phyloP scores from a whole-genome alignment of 1,140 invertebrate genomes.

The Mamestra configurata region DNA sequence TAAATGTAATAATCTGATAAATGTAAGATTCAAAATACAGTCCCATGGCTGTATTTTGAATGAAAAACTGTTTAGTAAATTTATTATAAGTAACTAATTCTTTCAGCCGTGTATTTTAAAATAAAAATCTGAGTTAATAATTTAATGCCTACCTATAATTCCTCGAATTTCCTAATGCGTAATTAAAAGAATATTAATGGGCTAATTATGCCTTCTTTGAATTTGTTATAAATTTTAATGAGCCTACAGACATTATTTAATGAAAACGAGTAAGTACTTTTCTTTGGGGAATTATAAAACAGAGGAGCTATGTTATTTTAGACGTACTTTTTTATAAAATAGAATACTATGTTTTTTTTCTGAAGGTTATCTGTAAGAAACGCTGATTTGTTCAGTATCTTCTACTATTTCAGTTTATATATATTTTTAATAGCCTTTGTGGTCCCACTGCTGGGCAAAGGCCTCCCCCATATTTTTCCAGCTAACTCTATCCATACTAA shows the following conservation, averaged over 20 bases:
- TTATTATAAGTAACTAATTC: no score
- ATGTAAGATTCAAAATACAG: no score
- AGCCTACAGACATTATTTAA: slow-evolving; percentile 21
- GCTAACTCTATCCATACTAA: no score
- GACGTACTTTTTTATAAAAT: not conserved
- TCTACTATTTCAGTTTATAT: no score
- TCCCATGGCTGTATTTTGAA: no score
- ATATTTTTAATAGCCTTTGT: no score
- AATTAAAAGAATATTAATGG: slow-evolving; percentile 31
- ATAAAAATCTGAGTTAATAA: not conserved
- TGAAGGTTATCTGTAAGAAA: no score
- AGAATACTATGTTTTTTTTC: not conserved
- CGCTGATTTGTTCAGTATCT: no score
- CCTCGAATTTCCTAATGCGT: slow-evolving; percentile 13
- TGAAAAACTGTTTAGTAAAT: no score
- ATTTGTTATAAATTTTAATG: slow-evolving; percentile 31
- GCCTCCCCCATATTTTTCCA: no score
- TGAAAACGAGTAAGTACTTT: not conserved
- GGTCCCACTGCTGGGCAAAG: no score
- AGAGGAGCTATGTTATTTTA: not conserved
- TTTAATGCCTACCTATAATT: not conserved
- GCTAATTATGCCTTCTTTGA: slow-evolving; percentile 22
- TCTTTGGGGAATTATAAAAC: not conserved
- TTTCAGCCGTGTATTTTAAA: not conserved
- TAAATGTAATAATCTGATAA: no score